Base-by-base conservation (phyloP, 2,888 invertebrate species). In the Eucriotettix oculatus region DNA sequence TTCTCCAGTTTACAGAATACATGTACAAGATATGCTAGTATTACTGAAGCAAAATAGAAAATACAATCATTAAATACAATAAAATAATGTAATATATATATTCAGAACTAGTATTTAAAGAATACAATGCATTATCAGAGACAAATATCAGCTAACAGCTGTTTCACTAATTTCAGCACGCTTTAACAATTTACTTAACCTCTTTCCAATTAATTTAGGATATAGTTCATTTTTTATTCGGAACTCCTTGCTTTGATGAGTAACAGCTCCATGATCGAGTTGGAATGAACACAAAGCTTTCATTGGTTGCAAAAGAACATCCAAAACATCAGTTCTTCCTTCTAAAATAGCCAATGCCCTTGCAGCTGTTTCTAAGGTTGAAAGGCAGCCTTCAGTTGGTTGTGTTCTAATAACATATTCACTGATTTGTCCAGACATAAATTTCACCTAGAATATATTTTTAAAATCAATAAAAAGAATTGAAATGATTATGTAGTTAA, bases 381-480 rank as follows among this genome's bases (percentile, higher is more conserved):
- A 95, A 16, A 96, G 76, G 69, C 93, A 92, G 41, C 87, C 87
- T 72, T 93, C 91, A 9, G 90, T 89, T 2, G 95, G 95, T 71
- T 96, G 95, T 9, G 94, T 95, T 65, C 95, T 81, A 67, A 96
- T 94, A 60, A 92, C 88, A 72, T 95, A 96, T 71, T 87, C 85
- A 72, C 95, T 95, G 52, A 79, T 80, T 63, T 79, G 80, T 58
- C 79, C 81, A 12, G 82, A 80, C 54, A 87, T 75, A 57, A 95
- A 77, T 74, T 92, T 91, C 0, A 93, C 89, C 78, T 79, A 64
- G 9, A 65, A 65, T 62, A 61, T 57, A 59, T 11, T 17, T 41
- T 1, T 52, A 29, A 29, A 29, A 29, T 29, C 29, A 29, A 29
- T 29, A 29, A 29, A 29, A 29, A 29, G 7, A 29, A 29, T 29